Evolutionary conservation across 2,888 invertebrate species (phyloP), one percentile per base, ranked within the genome.

Genomic region (Biston betularia): DNA sequence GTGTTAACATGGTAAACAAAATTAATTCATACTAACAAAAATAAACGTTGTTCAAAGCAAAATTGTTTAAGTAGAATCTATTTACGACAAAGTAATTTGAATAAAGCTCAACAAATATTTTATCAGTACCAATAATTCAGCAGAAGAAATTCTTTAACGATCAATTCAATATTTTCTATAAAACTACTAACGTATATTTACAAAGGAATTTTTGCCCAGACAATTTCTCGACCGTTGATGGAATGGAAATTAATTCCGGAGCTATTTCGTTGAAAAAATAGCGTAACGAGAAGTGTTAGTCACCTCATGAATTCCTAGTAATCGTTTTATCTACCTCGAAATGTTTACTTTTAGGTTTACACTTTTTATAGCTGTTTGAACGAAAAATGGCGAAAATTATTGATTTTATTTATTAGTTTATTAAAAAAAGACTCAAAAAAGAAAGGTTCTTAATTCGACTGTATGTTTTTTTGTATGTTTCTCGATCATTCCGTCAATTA

Each of bases 201-300:
- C 59, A 55, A 60, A 50, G 53, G 14, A 59, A 11, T 58, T 54
- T 54, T 65, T 65, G n/a, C 50, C 50, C 56, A 58, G 24, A 35
- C 53, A 62, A 58, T 66, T 66, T 66, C 53, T 54, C 35, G 14
- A 45, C 14, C n/a, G 42, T 14, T 62, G 66, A 66, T 62, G 42
- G 59, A 63, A 59, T 58, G 67, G 54, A 63, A 67, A 67, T 67
- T 67, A 63, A 63, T 67, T 67, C 63, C 42, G 15, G 35, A 63
- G 55, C 67, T 50, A 67, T 67, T 67, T 55, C 24, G 54, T 49
- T 44, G 54, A 42, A 49, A 58, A 62, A 63, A 62, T 45, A 52
- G 52, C 52, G 46, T 62, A 63, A 63, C 62, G 53, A 63, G 48
- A 54, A 62, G 58, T 58, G 35, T 66, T 66, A 67, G 53, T 49